Conservation (phyloP, 2,113 vertebrate species). For the Gorsachius goisagi region DNA sequence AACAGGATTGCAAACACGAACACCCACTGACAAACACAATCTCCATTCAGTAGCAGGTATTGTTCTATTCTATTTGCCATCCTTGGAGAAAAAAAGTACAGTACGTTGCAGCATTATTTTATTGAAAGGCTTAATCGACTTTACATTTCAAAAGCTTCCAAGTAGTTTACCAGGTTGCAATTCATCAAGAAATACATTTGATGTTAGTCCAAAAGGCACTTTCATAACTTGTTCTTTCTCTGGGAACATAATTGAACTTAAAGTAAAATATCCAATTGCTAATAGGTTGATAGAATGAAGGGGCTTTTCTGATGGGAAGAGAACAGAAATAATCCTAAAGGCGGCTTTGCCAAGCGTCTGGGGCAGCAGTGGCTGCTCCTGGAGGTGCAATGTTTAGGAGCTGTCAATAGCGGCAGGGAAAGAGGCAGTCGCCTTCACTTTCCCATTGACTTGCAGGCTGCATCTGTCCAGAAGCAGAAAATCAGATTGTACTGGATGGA, state of each 20-base stretch:
- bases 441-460: neutral
- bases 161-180: conserved; percentile 4
- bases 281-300: neutral
- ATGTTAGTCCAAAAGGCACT: conserved; percentile 19
- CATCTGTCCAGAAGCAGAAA: neutral
- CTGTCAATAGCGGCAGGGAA: neutral
- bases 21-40: neutral
- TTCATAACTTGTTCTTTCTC: neutral
- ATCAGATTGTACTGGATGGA: neutral
- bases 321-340: neutral
- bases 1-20: neutral
- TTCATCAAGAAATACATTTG: conserved; percentile 35
- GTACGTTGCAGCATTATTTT: neutral
- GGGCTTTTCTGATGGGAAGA: neutral
- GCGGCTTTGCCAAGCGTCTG: neutral
- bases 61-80: neutral
- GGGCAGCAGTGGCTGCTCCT: neutral
- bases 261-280: neutral
- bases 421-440: neutral
- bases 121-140: neutral
- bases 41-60: neutral
- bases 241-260: neutral
- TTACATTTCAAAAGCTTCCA: neutral
- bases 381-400: accelerated
- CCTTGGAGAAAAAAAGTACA: neutral